phyloP scores from a whole-genome alignment of 53 echinoderm and acorn worm genomes.

The Hippasteria phrygiana region DNA sequence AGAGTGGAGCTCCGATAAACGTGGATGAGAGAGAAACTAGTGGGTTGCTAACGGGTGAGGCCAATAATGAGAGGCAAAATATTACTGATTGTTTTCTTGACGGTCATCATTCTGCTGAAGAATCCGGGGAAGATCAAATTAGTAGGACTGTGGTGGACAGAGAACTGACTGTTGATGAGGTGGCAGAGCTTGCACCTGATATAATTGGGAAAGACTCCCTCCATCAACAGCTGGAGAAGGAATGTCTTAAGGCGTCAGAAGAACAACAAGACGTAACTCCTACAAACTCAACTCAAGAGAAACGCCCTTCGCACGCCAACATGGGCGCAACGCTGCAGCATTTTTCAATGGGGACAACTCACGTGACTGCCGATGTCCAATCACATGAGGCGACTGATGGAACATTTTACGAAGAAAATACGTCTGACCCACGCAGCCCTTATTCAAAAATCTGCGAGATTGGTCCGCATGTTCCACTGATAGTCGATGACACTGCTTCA shows the following conservation, averaged over 20 bases:
- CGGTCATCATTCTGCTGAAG: not conserved
- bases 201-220: too few relatives aligned
- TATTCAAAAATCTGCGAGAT: not conserved
- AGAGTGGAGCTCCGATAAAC: not conserved
- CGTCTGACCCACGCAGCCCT: slow-evolving; percentile 13
- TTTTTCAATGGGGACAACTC: not conserved
- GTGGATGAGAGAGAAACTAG: too few relatives aligned
- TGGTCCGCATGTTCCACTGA: slow-evolving; percentile 21
- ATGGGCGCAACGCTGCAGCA: not conserved
- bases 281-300: not conserved
- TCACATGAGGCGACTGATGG: not conserved
- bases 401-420: not conserved
- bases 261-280: not conserved
- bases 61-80: not conserved
- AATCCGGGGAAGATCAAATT: not conserved
- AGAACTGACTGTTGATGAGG: too few relatives aligned
- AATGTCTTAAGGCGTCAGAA: not conserved
- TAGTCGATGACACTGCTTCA: slow-evolving; percentile 14
- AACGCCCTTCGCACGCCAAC: not conserved
- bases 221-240: not conserved
- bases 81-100: not conserved
- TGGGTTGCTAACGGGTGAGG: not conserved
- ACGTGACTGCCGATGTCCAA: not conserved
- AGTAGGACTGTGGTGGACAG: too few relatives aligned
- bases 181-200: too few relatives aligned